Base-by-base conservation (phyloP, 2,113 vertebrate genomes). In the Ictalurus punctatus region DNA sequence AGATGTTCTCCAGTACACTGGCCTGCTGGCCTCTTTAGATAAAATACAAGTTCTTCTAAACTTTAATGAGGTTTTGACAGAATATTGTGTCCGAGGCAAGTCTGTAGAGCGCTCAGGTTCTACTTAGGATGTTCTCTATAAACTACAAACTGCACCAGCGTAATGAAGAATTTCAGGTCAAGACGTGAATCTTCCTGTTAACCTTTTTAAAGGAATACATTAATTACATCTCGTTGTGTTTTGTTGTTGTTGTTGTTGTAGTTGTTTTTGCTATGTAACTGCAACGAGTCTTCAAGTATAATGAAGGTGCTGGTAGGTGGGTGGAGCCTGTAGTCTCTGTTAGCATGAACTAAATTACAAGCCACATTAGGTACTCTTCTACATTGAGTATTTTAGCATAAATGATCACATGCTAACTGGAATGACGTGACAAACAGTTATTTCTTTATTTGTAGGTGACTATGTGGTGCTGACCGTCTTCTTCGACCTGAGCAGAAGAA, bases 401-500 rank as follows among this genome's bases (percentile, higher is more conserved):
- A 25, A 40, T 63, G 9, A 25, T 83, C 17, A 10, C 17, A 9
- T 44, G 74, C 19, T 58, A 3, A 34, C 1, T 40, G 21, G 30
- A 83, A 14, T 0, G 9, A 58, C 1, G 5, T 59, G 19, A 37
- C 0, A 21, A 37, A 37, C 9, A 2, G 13, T 12, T 54, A 7
- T 63, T 44, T 40, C 1, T 44, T 6, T 27, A 48, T 23, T 48
- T 81, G 58, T 63, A 99, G 98, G 98, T 86, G 98, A 99, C 92
- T 99, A 99, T 0, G 97, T 99, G 92, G 98, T 99, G 89, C 97
- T 99, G 97, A 96, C 97, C 2, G 98, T 99, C 84, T 99, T 97
- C 95, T 99, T 99, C 91, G 98, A 99, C 91, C 95, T 99, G 93
- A 98, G 98, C 95, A 97, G 98, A 94, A 97, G 98, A 90, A 99